Conservation (phyloP, 2,113 vertebrate species). For the Perca flavescens region DNA sequence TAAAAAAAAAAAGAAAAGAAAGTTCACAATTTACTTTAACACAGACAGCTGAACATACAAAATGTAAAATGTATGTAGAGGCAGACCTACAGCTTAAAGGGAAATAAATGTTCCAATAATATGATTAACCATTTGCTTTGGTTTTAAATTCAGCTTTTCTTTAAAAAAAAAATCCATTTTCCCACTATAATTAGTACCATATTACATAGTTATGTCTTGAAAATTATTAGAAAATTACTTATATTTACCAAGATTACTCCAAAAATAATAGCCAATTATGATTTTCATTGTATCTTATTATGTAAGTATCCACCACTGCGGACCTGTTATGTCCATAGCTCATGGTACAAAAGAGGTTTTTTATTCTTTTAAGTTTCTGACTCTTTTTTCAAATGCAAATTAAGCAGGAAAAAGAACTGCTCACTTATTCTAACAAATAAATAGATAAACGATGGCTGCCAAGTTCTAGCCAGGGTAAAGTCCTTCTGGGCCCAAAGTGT, state of each 20-base stretch:
- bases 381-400: neutral
- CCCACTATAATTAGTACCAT: neutral
- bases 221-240: neutral
- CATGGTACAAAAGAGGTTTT: neutral
- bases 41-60: neutral
- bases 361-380: neutral
- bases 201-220: neutral
- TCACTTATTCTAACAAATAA: neutral
- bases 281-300: neutral
- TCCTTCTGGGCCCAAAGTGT: constrained; percentile 14
- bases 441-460: constrained; percentile 20
- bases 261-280: neutral
- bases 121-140: neutral
- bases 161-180: neutral
- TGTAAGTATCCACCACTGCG: neutral
- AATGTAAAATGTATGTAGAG: neutral
- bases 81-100: neutral
- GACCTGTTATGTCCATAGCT: neutral
- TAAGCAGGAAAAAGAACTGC: neutral
- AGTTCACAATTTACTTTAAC: neutral
- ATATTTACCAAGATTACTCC: neutral
- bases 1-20: neutral
- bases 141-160: neutral
- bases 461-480: constrained; percentile 8
- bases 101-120: neutral